A percentile compares a stretch with the other conserved stretches of the same genome.
Evolutionary conservation across 2,888 invertebrate genomes (phyloP).

Genomic region (Tachystola acroxantha): DNA sequence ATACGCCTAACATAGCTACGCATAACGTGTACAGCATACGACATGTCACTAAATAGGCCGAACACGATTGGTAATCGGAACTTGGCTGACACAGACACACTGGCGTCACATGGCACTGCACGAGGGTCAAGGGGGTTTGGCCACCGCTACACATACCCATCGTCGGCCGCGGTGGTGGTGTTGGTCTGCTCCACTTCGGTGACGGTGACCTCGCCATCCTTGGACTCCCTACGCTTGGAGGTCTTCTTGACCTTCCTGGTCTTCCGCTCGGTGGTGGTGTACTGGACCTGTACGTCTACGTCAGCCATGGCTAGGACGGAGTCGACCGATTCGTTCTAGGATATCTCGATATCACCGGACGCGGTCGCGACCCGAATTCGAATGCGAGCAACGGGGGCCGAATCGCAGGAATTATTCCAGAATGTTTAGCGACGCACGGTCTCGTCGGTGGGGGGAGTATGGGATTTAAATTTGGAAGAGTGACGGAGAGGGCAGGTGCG

Average conservation of each 20-base stretch:
- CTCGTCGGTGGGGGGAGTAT: conserved; percentile 71
- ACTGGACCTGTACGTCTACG: conserved; percentile 92
- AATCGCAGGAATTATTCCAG: conserved; percentile 78
- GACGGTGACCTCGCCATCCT: conserved; percentile 88
- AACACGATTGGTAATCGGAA: conserved; percentile 49
- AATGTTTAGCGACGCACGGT: conserved; percentile 59
- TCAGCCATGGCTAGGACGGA: conserved; percentile 85
- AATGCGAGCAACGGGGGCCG: conserved; percentile 72
- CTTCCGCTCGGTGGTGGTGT: conserved; percentile 91
- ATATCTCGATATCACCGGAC: conserved; percentile 63
- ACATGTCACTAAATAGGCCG: conserved; percentile 44
- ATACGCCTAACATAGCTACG: conserved; percentile 30
- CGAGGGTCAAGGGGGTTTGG: conserved; percentile 49
- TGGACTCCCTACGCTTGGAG: conserved; percentile 87
- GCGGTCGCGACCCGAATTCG: conserved; percentile 78
- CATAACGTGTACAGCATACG: conserved; percentile 10
- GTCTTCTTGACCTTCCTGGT: conserved; percentile 94
- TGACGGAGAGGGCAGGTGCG: conserved; percentile 78
- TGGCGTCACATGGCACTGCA: conserved; percentile 41
- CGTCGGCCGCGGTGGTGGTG: conserved; percentile 81
- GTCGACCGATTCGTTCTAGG: conserved; percentile 36
- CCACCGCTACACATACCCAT: conserved; percentile 91
- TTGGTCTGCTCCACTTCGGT: conserved; percentile 86
- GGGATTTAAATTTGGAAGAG: conserved; percentile 78
- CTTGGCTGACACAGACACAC: conserved; percentile 54